phyloP scores from a whole-genome alignment of 2,113 vertebrate species.

The Prochilodus magdalenae region DNA sequence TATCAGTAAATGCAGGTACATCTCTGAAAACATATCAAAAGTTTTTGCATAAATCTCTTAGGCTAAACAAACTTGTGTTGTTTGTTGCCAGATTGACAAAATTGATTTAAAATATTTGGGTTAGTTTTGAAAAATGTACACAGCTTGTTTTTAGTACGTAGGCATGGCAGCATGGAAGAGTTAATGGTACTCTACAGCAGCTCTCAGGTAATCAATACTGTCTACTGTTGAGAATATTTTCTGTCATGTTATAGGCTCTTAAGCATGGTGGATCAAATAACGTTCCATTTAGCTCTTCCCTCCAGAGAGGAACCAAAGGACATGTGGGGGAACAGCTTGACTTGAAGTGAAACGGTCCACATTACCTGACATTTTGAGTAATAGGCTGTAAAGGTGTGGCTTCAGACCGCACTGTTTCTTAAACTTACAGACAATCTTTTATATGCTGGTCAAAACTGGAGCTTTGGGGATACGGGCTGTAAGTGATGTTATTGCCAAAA shows the following conservation, averaged over 20 bases:
- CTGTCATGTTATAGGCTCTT: background rate
- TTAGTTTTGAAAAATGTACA: too few relatives aligned
- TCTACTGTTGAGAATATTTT: background rate
- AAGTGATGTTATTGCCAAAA: too few relatives aligned
- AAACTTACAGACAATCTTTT: background rate
- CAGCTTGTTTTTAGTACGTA: background rate
- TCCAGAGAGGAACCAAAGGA: background rate
- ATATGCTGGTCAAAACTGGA: background rate
- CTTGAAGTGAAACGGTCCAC: constrained; percentile 3
- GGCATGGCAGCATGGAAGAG: background rate
- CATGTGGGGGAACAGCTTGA: background rate
- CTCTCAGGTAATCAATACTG: background rate
- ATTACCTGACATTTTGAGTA: constrained; percentile 7
- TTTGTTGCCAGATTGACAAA: too few relatives aligned
- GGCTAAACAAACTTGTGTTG: too few relatives aligned
- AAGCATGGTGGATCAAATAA: background rate
- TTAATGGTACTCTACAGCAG: background rate
- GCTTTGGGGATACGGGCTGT: too few relatives aligned
- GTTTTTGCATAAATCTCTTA: too few relatives aligned
- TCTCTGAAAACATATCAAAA: too few relatives aligned
- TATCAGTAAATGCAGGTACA: too few relatives aligned
- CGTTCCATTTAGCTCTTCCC: background rate
- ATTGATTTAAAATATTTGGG: too few relatives aligned
- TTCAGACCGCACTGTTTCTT: background rate
- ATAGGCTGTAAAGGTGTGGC: background rate